Conservation (phyloP, 2,888 invertebrate genomes). For the Mimachlamys varia region DNA sequence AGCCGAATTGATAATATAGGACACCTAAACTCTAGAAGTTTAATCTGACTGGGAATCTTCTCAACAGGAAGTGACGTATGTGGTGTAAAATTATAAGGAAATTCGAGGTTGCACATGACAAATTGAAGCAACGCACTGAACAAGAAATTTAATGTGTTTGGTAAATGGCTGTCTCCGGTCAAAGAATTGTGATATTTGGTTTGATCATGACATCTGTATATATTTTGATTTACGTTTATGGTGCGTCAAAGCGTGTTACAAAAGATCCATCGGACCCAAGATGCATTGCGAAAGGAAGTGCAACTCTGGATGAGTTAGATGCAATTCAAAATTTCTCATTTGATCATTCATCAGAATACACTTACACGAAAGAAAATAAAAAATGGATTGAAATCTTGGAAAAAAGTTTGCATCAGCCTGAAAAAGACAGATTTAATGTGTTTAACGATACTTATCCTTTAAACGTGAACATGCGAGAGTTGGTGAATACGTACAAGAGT, state of each 20-base stretch:
- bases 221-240: neutral
- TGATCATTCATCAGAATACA: neutral
- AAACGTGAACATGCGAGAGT: neutral
- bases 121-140: too few species aligned
- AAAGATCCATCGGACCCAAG: neutral
- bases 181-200: neutral
- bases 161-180: neutral
- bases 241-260: neutral
- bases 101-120: too few species aligned
- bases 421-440: neutral
- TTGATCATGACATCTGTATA: neutral
- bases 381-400: neutral
- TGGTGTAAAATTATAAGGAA: too few species aligned
- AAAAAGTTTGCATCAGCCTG: neutral
- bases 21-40: too few species aligned
- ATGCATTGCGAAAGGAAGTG: constrained; percentile 19
- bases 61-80: too few species aligned
- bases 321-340: neutral
- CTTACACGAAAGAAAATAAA: neutral
- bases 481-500: neutral
- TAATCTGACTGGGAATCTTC: too few species aligned
- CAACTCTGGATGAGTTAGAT: neutral
- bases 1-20: too few species aligned
- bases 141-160: too few species aligned
- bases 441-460: neutral